phyloP scores from a whole-genome alignment of 2,888 invertebrate genomes.

The Melinaea marsaeus region DNA sequence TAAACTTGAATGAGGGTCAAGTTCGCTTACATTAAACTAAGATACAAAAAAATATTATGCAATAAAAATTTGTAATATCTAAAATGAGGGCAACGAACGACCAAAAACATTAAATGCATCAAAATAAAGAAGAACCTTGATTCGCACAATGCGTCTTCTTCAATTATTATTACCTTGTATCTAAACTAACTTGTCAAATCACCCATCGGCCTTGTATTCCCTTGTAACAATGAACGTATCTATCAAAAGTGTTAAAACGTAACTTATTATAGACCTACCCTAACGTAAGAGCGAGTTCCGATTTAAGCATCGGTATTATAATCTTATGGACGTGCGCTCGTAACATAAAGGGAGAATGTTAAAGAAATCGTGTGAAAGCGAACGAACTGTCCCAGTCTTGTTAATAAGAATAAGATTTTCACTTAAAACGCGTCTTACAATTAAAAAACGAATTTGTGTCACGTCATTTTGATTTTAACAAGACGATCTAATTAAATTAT shows the following conservation, averaged over 20 bases:
- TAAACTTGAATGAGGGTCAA: slow-evolving; percentile 3
- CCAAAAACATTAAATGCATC: slow-evolving; percentile 11
- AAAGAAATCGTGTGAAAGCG: slow-evolving; percentile 59
- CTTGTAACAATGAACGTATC: slow-evolving; percentile 40
- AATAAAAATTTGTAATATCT: slow-evolving; percentile 4
- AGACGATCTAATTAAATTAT: slow-evolving; percentile 24
- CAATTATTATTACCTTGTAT: slow-evolving; percentile 38
- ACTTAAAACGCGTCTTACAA: slow-evolving; percentile 25
- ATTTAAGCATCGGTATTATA: slow-evolving; percentile 19
- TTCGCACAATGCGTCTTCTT: slow-evolving; percentile 28
- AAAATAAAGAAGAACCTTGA: slow-evolving; percentile 2
- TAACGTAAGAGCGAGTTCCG: slow-evolving; percentile 9
- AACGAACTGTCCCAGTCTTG: slow-evolving; percentile 38
- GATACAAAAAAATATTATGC: slow-evolving; percentile 11
- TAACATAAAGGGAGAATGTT: slow-evolving; percentile 21
- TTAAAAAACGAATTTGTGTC: slow-evolving; percentile 28
- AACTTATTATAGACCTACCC: slow-evolving; percentile 30
- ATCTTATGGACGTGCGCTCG: slow-evolving; percentile 33
- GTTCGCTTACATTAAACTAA: slow-evolving; percentile 11
- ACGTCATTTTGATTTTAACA: slow-evolving; percentile 24
- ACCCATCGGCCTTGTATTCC: slow-evolving; percentile 43
- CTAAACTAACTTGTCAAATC: slow-evolving; percentile 43
- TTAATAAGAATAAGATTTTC: slow-evolving; percentile 23
- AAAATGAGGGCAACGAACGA: slow-evolving; percentile 8
- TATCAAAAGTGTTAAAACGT: slow-evolving; percentile 24